A percentile compares a stretch with the other conserved stretches of the same genome.
phyloP scores from a whole-genome alignment of 2,888 invertebrate genomes.

The Meandrusa payeni region DNA sequence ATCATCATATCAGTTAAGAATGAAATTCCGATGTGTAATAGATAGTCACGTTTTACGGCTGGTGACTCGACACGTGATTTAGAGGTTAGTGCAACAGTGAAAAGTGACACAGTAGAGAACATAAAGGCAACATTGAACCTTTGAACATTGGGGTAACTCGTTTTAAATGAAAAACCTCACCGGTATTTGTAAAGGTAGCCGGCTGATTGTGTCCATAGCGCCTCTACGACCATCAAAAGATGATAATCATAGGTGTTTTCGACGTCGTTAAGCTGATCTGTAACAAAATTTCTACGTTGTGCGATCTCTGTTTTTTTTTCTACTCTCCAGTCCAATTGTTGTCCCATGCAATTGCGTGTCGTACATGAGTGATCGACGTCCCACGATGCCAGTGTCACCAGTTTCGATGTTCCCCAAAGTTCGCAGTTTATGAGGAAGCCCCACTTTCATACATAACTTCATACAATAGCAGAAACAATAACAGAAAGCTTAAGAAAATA shows the following conservation, averaged over 20 bases:
- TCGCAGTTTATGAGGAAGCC: conserved; percentile 23
- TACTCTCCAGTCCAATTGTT: conserved; percentile 47
- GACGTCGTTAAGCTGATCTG: conserved; percentile 80
- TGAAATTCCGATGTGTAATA: conserved; percentile 4
- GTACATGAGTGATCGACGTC: conserved; percentile 48
- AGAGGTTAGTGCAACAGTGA: conserved; percentile 10
- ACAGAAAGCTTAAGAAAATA: conserved; percentile 55
- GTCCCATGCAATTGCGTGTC: conserved; percentile 57
- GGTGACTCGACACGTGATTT: conserved; percentile 2
- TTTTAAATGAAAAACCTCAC: conserved; percentile 70
- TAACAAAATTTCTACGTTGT: conserved; percentile 77
- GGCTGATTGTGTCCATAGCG: conserved; percentile 73
- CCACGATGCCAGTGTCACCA: conserved; percentile 38
- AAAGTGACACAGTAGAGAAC: conserved; percentile 36
- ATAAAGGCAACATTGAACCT: conserved; percentile 62
- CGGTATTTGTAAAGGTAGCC: conserved; percentile 65
- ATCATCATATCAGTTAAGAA: too few relatives aligned
- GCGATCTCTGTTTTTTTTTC: conserved; percentile 61
- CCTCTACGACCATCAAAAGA: conserved; percentile 78
- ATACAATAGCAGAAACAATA: conserved; percentile 45
- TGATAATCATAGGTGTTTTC: conserved; percentile 81
- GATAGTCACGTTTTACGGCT: conserved; percentile 1
- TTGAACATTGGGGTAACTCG: conserved; percentile 50
- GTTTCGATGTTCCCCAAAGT: conserved; percentile 26
- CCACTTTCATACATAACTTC: conserved; percentile 29